Evolutionary conservation across 2,113 vertebrate species (phyloP).

Genomic region (Girardinichthys multiradiatus): DNA sequence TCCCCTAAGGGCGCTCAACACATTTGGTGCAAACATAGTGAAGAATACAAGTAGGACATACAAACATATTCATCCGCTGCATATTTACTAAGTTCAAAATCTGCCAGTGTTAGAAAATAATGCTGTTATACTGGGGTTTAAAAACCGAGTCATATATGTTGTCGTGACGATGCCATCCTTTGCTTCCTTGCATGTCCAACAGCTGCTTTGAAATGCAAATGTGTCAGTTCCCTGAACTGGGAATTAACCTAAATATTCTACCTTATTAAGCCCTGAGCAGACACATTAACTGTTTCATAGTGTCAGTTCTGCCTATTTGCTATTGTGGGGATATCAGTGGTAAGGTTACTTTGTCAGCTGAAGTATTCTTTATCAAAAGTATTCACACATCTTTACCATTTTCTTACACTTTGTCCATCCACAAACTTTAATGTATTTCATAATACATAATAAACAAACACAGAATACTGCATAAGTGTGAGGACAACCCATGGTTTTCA

Average conservation of each 20-base stretch:
- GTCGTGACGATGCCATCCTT: neutral
- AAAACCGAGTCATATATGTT: neutral
- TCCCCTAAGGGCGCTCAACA: slow-evolving; percentile 3
- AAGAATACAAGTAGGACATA: neutral
- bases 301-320: neutral
- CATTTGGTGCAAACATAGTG: neutral
- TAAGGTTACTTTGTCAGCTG: too few species aligned
- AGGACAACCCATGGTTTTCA: too few species aligned
- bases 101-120: neutral
- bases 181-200: neutral
- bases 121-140: neutral
- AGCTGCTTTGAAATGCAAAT: neutral
- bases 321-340: neutral
- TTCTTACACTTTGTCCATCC: too few species aligned
- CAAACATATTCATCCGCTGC: neutral
- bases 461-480: too few species aligned
- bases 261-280: neutral
- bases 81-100: neutral
- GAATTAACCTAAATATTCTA: neutral
- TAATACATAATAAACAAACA: too few species aligned
- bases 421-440: too few species aligned
- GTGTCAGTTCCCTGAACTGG: neutral
- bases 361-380: too few species aligned
- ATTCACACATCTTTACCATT: too few species aligned
- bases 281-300: neutral